Evolutionary conservation across 2,888 invertebrate species (phyloP), one percentile per base, ranked within the genome.

Genomic region (Hemistola chrysoprasaria): DNA sequence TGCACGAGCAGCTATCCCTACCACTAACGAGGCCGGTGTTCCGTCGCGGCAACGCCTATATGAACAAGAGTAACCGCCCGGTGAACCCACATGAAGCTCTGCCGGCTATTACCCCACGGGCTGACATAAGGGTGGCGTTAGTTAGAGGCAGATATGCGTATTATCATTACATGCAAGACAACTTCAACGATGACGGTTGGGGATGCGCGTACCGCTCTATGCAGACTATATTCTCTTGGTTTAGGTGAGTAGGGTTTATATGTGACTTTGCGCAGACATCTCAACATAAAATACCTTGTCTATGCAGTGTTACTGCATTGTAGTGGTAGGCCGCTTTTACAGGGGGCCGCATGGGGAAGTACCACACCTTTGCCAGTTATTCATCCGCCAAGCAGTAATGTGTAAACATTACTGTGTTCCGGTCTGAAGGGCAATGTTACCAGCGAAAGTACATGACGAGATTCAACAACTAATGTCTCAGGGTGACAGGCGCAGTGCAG

Each of bases 171-270:
- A 95, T 97, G 93, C 98, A 98, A 78, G 95, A 98, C 67, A 91
- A 92, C 55, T 93, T 97, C 72, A 95, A 98, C 77, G 99, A 99
- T 67, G 94, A 95, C 74, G 98, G 98, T n/a, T 99, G 99, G 99
- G 99, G 99, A 2, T 99, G 99, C 87, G 99, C 99, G 0, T 99
- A 99, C 73, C 92, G 99, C 46, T 98, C 98, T 0, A 90, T 99
- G 65, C 99, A 99, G 86, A 98, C 99, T 0, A 91, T 99, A 50
- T 93, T 96, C 53, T 98, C 98, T 0, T 99, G 99, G 99, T 98
- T 96, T 71, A 91, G 92, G 91, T 91, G 74, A 69, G 73, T 11
- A 10, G 2, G 28, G 40, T 32, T 26, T 47, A 21, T n/a, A 8
- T 25, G 24, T 7, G n/a, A n/a, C n/a, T n/a, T n/a, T n/a, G n/a